Conservation (phyloP, 2,888 invertebrate species). For the Nephrotoma flavescens region DNA sequence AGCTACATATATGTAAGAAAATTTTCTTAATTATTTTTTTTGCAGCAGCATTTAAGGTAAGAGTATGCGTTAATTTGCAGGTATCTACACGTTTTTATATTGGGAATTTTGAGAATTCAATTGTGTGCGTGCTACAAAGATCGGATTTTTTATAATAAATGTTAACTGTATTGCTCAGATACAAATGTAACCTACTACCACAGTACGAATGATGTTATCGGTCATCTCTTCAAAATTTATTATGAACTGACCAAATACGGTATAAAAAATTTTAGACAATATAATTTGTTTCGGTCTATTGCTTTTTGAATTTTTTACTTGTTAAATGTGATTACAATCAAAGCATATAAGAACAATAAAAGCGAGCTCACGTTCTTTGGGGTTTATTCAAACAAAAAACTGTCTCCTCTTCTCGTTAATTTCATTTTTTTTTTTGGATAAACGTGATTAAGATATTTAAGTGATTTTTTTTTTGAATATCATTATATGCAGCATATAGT, state of each 20-base stretch:
- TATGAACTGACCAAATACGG: no score
- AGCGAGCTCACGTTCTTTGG: background rate
- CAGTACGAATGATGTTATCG: no score
- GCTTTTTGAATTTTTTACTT: background rate
- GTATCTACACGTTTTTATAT: background rate
- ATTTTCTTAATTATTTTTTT: background rate
- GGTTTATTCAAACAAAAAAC: background rate
- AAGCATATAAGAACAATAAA: background rate
- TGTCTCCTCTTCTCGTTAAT: background rate
- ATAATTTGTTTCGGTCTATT: background rate
- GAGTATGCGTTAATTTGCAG: background rate
- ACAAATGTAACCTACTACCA: no score
- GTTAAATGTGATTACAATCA: background rate
- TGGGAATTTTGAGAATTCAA: background rate
- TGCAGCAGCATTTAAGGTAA: background rate
- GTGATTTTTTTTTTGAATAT: background rate
- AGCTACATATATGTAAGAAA: background rate
- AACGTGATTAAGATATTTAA: background rate
- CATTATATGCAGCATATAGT: background rate
- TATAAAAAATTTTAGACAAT: no score
- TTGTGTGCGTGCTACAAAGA: background rate
- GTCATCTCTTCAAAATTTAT: no score
- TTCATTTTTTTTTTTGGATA: background rate
- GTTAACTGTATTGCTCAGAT: no score
- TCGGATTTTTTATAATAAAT: no score